Evolutionary conservation across 2,888 invertebrate genomes (phyloP).

Genomic region (Sinodicranocentrus sp.): DNA sequence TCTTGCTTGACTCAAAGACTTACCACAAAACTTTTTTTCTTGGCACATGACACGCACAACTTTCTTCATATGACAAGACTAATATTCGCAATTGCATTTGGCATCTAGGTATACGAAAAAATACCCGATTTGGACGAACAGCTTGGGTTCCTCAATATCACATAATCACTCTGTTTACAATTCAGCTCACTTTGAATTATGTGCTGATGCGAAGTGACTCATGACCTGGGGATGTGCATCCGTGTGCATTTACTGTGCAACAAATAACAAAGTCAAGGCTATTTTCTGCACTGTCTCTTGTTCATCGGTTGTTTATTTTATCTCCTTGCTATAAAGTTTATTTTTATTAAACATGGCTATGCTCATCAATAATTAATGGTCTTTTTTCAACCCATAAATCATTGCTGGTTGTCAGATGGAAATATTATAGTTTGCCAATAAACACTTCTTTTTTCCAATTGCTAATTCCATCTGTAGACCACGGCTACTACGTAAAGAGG

Average conservation of each 20-base stretch:
- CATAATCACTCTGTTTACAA: constrained; percentile 11
- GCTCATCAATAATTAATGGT: constrained; percentile 26
- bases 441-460: not conserved
- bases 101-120: too few species aligned
- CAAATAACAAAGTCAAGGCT: too few species aligned
- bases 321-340: too few species aligned
- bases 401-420: not conserved
- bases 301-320: too few species aligned
- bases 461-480: not conserved
- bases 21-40: constrained; percentile 20
- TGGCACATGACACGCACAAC: constrained; percentile 45
- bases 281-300: too few species aligned
- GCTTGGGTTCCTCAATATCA: too few species aligned
- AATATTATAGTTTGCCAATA: not conserved
- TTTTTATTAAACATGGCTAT: too few species aligned
- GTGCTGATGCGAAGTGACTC: not conserved
- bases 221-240: not conserved
- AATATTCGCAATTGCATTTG: too few species aligned
- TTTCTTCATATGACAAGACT: not conserved
- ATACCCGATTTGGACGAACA: too few species aligned
- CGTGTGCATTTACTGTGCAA: not conserved
- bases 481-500: too few species aligned
- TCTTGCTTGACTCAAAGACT: constrained; percentile 6
- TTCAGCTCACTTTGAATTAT: constrained; percentile 3
- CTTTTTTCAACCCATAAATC: constrained; percentile 7